These are phyloP conservation scores for Recurvirostra avosetta DNA, from an alignment of 2,113 vertebrate genomes.

Conservation along the genomic window DNA sequence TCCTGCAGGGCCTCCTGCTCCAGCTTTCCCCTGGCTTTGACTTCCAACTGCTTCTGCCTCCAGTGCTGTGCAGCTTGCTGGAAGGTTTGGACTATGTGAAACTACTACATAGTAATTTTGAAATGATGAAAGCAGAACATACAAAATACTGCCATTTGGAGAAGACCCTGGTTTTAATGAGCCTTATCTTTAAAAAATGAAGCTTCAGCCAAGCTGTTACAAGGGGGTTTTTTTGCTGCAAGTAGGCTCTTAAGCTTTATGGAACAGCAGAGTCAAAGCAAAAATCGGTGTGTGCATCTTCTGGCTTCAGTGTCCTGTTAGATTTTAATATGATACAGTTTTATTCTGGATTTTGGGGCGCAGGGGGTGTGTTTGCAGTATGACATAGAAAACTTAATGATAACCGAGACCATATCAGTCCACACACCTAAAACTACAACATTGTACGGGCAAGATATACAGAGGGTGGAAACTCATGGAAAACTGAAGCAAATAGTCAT, in stretches of 20 bases:
- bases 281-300: not conserved
- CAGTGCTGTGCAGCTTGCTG: not conserved
- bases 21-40: not conserved
- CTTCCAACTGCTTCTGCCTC: not conserved
- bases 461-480: not conserved
- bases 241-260: not conserved
- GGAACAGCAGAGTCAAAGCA: not conserved
- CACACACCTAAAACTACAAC: not conserved
- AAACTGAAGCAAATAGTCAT: not conserved
- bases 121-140: not conserved
- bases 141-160: not conserved
- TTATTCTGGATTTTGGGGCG: not conserved
- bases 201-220: not conserved
- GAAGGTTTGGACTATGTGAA: not conserved
- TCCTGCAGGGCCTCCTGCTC: not conserved
- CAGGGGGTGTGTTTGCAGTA: accelerated
- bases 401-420: not conserved
- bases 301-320: not conserved
- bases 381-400: not conserved
- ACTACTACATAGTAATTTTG: not conserved
- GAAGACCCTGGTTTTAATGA: not conserved
- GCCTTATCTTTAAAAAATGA: not conserved
- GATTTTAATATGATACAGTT: not conserved
- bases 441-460: not conserved
- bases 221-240: not conserved